A percentile compares a stretch with the other conserved stretches of the same genome.
phyloP scores from a whole-genome alignment of 2,888 invertebrate genomes.

The Leistus spinibarbis region DNA sequence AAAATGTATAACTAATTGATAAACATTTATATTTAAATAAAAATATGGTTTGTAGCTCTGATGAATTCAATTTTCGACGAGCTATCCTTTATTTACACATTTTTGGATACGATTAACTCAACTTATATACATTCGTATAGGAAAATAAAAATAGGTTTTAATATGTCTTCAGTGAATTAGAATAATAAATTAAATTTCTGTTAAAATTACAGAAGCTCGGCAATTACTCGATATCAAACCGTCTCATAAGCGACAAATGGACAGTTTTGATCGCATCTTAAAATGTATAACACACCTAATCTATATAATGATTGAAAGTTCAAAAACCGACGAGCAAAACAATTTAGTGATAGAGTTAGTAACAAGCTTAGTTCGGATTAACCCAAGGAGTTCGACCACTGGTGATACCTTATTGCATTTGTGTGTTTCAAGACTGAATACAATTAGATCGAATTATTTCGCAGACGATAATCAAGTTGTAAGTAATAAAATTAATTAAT shows the following conservation, averaged over 20 bases:
- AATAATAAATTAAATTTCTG: background rate
- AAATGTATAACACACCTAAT: slow-evolving; percentile 81
- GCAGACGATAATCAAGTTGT: slow-evolving; percentile 67
- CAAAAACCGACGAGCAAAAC: slow-evolving; percentile 60
- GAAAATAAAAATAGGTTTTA: too few species aligned
- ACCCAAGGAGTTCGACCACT: slow-evolving; percentile 71
- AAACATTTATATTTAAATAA: too few species aligned
- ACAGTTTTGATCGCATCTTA: slow-evolving; percentile 80
- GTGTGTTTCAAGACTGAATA: slow-evolving; percentile 78
- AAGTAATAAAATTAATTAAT: too few species aligned
- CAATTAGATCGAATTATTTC: slow-evolving; percentile 78
- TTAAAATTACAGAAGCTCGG: slow-evolving; percentile 58
- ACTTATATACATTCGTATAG: too few species aligned
- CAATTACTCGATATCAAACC: slow-evolving; percentile 65
- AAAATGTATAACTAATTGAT: too few species aligned
- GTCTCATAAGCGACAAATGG: slow-evolving; percentile 76
- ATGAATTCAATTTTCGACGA: too few species aligned
- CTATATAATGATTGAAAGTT: slow-evolving; percentile 70
- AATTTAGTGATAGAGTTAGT: slow-evolving; percentile 59
- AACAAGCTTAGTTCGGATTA: slow-evolving; percentile 63
- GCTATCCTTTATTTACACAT: too few species aligned
- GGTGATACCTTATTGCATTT: slow-evolving; percentile 87
- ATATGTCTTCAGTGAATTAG: too few species aligned
- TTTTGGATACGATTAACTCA: too few species aligned
- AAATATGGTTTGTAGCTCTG: too few species aligned